phyloP scores from a whole-genome alignment of 2,888 invertebrate genomes.

The Meiosimyza platycephala region DNA sequence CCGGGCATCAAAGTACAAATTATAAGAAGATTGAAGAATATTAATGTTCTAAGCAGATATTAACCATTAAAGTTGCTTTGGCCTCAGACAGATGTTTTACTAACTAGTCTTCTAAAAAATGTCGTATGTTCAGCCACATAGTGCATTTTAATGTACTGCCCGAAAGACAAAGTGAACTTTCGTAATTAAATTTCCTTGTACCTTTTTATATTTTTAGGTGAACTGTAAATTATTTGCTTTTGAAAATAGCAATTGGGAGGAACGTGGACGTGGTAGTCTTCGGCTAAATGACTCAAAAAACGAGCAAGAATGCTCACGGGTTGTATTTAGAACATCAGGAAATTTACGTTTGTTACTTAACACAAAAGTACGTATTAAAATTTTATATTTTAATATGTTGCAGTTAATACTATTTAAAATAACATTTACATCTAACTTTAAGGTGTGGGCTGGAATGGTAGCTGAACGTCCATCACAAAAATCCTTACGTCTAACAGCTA shows the following conservation, averaged over 20 bases:
- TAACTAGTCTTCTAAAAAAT: too few species aligned
- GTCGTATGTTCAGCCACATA: too few species aligned
- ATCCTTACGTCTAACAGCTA: conserved; percentile 88
- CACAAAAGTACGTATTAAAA: conserved; percentile 75
- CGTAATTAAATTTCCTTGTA: background rate
- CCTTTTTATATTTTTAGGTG: conserved; percentile 69
- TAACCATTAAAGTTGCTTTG: too few species aligned
- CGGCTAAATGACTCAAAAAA: conserved; percentile 83
- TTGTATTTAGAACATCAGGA: conserved; percentile 90
- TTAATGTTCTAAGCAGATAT: too few species aligned
- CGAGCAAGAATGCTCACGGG: conserved; percentile 73
- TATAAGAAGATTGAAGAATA: too few species aligned
- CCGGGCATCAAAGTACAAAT: too few species aligned
- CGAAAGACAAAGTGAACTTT: too few species aligned
- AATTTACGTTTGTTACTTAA: conserved; percentile 91
- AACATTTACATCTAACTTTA: conserved; percentile 9
- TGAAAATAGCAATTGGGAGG: conserved; percentile 88
- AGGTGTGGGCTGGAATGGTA: conserved; percentile 92
- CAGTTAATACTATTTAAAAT: background rate
- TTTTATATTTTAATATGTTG: background rate
- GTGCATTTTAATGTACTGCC: too few species aligned
- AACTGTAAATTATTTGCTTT: conserved; percentile 91
- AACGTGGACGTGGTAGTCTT: conserved; percentile 89
- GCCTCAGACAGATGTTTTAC: too few species aligned
- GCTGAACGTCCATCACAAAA: conserved; percentile 88